Base-by-base conservation (phyloP, 2,113 vertebrate genomes). In the Engraulis encrasicolus region DNA sequence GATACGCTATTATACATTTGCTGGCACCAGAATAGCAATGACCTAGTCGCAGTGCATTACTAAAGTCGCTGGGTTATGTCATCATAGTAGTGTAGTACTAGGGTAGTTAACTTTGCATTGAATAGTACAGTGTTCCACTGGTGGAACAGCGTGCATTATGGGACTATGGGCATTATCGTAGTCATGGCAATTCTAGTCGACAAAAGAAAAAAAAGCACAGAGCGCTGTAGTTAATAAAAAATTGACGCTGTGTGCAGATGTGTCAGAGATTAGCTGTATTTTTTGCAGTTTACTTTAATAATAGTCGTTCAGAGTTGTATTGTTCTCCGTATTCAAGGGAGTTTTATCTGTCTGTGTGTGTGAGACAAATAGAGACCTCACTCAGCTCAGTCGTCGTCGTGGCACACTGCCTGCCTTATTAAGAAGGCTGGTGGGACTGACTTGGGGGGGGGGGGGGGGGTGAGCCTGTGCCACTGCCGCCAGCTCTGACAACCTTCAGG, bases 401-500 rank as follows among this genome's bases (percentile, higher is more conserved):
- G 58, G 58, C 58, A 66, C 58, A 66, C 58, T 66, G 58, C 58
- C 58, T 66, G n/a, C 27, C 27, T 66, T 31, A 66, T 66, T 66
- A 31, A 31, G n/a, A n/a, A n/a, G n/a, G 58, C 23, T 27, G n/a
- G 58, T 27, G 58, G 9, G n/a, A 27, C n/a, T n/a, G n/a, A n/a
- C n/a, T n/a, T n/a, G n/a, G n/a, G n/a, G n/a, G n/a, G n/a, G n/a
- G n/a, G n/a, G n/a, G n/a, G n/a, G n/a, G n/a, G n/a, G n/a, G n/a
- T n/a, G n/a, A n/a, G n/a, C n/a, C n/a, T n/a, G 58, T 14, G 23
- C 79, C 83, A 54, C 38, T 36, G 78, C 38, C n/a, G 78, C 83
- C 66, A 34, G 58, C 79, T 19, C 54, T 23, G 83, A 84, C 58
- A 81, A 78, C 79, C 71, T 50, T 66, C 78, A 80, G 58, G 52